These are phyloP conservation scores for Neofelis nebulosa DNA, from an alignment of 2,113 vertebrate genomes.

Conservation along the genomic window DNA sequence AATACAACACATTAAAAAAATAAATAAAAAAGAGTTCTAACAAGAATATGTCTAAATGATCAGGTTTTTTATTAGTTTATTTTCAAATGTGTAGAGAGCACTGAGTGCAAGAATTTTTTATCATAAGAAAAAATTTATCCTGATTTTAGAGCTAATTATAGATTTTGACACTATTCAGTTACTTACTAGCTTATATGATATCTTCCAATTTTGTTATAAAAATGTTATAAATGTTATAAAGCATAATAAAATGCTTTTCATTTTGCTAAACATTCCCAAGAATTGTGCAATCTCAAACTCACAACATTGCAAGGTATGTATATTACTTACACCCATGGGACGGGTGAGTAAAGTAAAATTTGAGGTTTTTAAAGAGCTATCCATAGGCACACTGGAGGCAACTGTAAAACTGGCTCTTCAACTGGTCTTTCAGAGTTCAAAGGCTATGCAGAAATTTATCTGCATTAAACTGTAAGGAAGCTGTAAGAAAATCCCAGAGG, in stretches of 20 bases:
- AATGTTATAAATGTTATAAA: too few relatives aligned
- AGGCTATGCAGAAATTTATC: not conserved
- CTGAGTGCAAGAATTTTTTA: not conserved
- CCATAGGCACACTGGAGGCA: not conserved
- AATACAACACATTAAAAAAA: not conserved
- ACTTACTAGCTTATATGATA: not conserved
- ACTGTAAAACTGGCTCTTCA: not conserved
- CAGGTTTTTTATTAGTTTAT: not conserved
- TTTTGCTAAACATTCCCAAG: not conserved
- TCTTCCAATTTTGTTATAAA: not conserved
- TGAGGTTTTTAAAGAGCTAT: conserved; percentile 3
- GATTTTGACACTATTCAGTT: not conserved
- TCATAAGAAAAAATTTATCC: not conserved
- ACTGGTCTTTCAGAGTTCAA: not conserved
- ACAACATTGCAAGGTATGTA: not conserved
- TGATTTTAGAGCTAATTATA: not conserved
- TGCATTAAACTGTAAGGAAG: not conserved
- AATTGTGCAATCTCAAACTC: not conserved
- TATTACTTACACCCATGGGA: not conserved
- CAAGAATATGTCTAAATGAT: not conserved
- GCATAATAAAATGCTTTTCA: not conserved
- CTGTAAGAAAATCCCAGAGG: not conserved
- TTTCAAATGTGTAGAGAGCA: not conserved
- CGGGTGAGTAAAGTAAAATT: not conserved
- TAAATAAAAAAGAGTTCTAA: not conserved